Percentiles rank a stretch among this genome's conserved stretches.
These are phyloP conservation scores for Spodoptera exigua DNA, from an alignment of 2,888 invertebrate genomes.

Conservation along the genomic window DNA sequence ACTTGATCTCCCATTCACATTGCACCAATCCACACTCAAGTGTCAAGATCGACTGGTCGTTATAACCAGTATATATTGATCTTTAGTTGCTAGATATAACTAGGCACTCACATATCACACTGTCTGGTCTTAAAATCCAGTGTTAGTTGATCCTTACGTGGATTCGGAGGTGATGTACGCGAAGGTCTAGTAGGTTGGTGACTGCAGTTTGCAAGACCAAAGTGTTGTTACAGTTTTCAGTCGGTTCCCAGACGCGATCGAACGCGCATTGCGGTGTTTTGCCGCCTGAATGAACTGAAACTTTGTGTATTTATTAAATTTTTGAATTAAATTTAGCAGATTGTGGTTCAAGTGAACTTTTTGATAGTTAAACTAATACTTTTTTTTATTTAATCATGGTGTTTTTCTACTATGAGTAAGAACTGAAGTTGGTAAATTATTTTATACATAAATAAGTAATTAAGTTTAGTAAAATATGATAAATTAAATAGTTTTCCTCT, in stretches of 20 bases:
- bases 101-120: slow-evolving; percentile 2
- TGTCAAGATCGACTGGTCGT: slow-evolving; percentile 1
- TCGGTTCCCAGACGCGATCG: slow-evolving; percentile 61
- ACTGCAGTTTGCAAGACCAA: slow-evolving; percentile 52
- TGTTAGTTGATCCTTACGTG: slow-evolving; percentile 6
- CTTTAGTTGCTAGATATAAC: slow-evolving; percentile 1
- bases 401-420: slow-evolving; percentile 6
- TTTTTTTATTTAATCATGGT: background rate
- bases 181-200: slow-evolving; percentile 52
- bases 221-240: slow-evolving; percentile 72
- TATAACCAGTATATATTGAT: slow-evolving; percentile 26
- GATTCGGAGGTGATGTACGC: background rate
- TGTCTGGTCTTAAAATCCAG: slow-evolving; percentile 21
- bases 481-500: slow-evolving; percentile 3
- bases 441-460: background rate
- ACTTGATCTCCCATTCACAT: background rate
- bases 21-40: background rate
- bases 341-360: slow-evolving; percentile 1
- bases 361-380: background rate
- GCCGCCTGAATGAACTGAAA: slow-evolving; percentile 1
- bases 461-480: too few relatives aligned
- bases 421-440: slow-evolving; percentile 18
- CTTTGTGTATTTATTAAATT: background rate
- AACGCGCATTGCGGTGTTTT: slow-evolving; percentile 66
- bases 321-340: slow-evolving; percentile 4